Evolutionary conservation across 2,888 invertebrate species (phyloP), one percentile per base, ranked within the genome.

Genomic region (Argyresthia goedartella): DNA sequence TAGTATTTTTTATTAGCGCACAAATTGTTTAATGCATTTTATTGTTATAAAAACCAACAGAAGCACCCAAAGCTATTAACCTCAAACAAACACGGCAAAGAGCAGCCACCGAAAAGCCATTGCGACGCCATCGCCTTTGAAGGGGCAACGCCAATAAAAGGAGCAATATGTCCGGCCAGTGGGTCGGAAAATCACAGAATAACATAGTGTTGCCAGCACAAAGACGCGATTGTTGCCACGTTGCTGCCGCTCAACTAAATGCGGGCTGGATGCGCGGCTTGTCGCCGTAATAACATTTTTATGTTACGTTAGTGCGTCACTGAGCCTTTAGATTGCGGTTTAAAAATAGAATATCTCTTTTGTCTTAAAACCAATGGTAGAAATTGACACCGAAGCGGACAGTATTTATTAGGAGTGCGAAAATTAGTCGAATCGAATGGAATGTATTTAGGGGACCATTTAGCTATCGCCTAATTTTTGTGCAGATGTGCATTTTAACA

Each of bases 181-280:
- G 78, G 71, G 52, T 73, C 62, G 78, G 76, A 80, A 81, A 81
- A 81, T 81, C 70, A 73, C 64, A 67, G 67, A 75, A 78, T 76
- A 74, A 74, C 72, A 66, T 57, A 47, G 41, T 44, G 50, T 46
- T 55, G 52, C 54, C 53, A 50, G 53, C 60, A 70, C 68, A 73
- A 70, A 64, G 64, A 55, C 55, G 57, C 60, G 62, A 71, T 76
- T 74, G 74, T 76, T 51, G 58, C 56, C 58, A 58, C 63, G 6
- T 25, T 25, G 69, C 70, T 64, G 57, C 64, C 64, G 59, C 57
- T 65, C 67, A 69, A 55, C 54, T 60, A 60, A 59, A 60, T 58
- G 55, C 49, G 54, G 46, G 36, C 45, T 42, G 8, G 49, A 49
- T 49, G 41, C 41, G 49, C 41, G 41, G 42, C 25, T 4, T 6